Conservation (phyloP, 2,888 invertebrate genomes). For the Pedicia rivosa region DNA sequence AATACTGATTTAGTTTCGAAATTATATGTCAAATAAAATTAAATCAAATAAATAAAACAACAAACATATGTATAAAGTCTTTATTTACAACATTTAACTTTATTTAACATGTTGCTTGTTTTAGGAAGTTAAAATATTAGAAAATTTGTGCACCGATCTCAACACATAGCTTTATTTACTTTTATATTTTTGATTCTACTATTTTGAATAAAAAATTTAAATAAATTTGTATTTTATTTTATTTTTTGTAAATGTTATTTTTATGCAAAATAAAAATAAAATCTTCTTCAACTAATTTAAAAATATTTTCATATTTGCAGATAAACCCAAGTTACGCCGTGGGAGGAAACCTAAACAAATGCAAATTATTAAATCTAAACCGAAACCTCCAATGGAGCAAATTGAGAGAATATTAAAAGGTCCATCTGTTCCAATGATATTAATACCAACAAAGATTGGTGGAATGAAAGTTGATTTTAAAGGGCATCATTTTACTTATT, state of each 20-base stretch:
- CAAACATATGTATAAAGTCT: too few relatives aligned
- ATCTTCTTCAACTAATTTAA: background rate
- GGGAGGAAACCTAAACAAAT: background rate
- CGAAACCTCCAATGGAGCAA: background rate
- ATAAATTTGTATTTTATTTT: background rate
- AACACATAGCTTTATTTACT: background rate
- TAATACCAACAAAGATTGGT: conserved; percentile 9
- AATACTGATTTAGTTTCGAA: too few relatives aligned
- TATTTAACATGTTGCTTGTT: too few relatives aligned
- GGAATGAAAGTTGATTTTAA: conserved; percentile 11
- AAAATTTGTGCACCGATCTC: too few relatives aligned
- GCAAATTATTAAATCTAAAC: too few relatives aligned
- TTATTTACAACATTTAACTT: too few relatives aligned
- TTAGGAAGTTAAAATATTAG: too few relatives aligned
- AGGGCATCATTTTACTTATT: conserved; percentile 7
- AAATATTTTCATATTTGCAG: background rate
- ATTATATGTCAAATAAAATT: too few relatives aligned
- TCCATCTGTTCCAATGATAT: conserved; percentile 6
- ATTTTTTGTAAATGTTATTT: background rate
- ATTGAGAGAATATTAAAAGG: conserved; percentile 7
- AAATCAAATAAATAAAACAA: too few relatives aligned
- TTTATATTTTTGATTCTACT: background rate
- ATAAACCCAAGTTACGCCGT: background rate
- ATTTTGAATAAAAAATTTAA: background rate
- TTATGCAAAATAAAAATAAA: background rate